Percentiles rank a stretch among this genome's conserved stretches.
Conservation (phyloP, 2,888 invertebrate genomes). For the Caenorhabditis sp. region DNA sequence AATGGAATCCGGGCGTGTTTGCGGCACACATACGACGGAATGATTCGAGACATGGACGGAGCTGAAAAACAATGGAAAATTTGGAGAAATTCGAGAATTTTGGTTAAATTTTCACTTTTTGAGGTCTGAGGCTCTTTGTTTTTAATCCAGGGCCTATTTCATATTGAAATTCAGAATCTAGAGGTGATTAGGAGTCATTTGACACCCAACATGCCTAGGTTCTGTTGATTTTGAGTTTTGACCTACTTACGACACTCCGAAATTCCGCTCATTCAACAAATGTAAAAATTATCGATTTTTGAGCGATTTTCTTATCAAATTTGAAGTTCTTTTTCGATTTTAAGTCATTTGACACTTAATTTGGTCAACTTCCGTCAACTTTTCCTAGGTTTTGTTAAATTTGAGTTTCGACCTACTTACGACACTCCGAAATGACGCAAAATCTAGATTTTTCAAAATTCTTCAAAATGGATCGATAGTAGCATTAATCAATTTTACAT, state of each 20-base stretch:
- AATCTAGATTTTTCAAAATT: background rate
- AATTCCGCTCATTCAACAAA: too few relatives aligned
- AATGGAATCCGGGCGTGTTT: slow-evolving; percentile 49
- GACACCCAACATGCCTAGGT: background rate
- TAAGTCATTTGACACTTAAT: background rate
- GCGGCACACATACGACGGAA: slow-evolving; percentile 54
- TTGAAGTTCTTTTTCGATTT: background rate
- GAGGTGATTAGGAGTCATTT: slow-evolving; percentile 3
- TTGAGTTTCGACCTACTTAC: background rate
- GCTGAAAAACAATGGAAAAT: too few relatives aligned
- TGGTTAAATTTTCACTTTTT: too few relatives aligned
- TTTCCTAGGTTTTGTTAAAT: too few relatives aligned
- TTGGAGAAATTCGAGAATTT: too few relatives aligned
- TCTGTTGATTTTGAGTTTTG: background rate
- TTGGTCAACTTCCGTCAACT: too few relatives aligned
- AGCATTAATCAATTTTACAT: too few relatives aligned
- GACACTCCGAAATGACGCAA: slow-evolving; percentile 1
- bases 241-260: background rate
- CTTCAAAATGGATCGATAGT: too few relatives aligned
- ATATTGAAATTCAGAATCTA: slow-evolving; percentile 9
- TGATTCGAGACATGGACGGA: slow-evolving; percentile 62
- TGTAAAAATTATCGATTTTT: too few relatives aligned
- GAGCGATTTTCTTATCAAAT: too few relatives aligned
- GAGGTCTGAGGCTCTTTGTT: too few relatives aligned
- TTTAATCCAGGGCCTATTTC: too few relatives aligned